These are phyloP conservation scores for Thera britannica DNA, from an alignment of 2,888 invertebrate species.

Conservation along the genomic window DNA sequence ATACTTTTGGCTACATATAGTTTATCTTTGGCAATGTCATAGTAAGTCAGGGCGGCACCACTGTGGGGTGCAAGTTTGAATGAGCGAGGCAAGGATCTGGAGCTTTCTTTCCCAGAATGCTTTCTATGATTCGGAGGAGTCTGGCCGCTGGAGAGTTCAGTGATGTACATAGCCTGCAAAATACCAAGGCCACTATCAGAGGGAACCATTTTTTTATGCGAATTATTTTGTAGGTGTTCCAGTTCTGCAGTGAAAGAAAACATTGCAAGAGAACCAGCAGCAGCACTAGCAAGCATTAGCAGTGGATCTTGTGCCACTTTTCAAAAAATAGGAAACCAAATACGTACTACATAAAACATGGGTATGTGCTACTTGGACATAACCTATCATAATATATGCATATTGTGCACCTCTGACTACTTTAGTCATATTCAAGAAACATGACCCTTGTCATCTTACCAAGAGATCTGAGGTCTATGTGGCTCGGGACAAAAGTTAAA, in stretches of 20 bases:
- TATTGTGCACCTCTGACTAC: too few species aligned
- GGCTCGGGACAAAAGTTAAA: too few species aligned
- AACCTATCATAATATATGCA: too few species aligned
- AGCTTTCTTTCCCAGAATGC: slow-evolving; percentile 87
- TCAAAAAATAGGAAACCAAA: too few species aligned
- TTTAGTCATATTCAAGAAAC: too few species aligned
- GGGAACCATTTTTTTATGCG: neutral
- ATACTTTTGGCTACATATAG: slow-evolving; percentile 98
- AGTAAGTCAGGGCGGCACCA: slow-evolving; percentile 92
- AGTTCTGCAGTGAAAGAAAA: neutral
- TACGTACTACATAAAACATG: too few species aligned
- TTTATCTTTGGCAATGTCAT: slow-evolving; percentile 97
- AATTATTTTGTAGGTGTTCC: too few species aligned
- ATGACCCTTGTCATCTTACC: too few species aligned
- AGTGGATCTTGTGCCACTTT: too few species aligned
- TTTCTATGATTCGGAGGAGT: slow-evolving; percentile 86
- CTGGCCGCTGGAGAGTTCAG: slow-evolving; percentile 93
- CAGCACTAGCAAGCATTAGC: too few species aligned
- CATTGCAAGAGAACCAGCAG: neutral
- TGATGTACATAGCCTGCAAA: slow-evolving; percentile 93
- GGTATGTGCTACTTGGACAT: too few species aligned
- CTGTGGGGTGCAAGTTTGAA: slow-evolving; percentile 93
- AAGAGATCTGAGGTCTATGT: too few species aligned
- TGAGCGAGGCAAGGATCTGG: slow-evolving; percentile 94
- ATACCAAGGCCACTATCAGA: neutral